Evolutionary conservation across 1,140 invertebrate species (phyloP), one percentile per base, ranked within the genome.

Genomic region (Calliopsis andreniformis): DNA sequence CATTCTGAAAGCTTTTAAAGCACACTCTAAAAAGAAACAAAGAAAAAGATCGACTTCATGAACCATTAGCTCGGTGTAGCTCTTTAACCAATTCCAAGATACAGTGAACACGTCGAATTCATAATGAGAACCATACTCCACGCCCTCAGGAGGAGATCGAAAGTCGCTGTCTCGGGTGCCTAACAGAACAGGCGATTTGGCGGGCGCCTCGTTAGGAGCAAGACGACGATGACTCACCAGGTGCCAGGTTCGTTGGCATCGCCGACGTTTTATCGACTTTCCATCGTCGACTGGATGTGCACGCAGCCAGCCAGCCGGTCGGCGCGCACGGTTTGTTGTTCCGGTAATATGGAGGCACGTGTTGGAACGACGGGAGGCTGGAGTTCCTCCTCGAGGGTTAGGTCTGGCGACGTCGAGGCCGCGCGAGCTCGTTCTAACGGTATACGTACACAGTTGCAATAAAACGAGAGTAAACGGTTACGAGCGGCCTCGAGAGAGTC

Each of bases 261-360:
- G 59, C 30, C 77, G 76, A 81, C 76, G 64, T 58, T 86, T 83
- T 84, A 83, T 87, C 82, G 82, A 85, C 82, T 84, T 85, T 85
- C 71, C 79, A 81, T 85, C 83, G 76, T 62, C 79, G 49, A 23
- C 25, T 59, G 47, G 45, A 61, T 61, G 55, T 61, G 53, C 67
- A 43, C 62, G 45, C 63, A 69, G 42, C 69, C 49, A 42, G 35
- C 35, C 35, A 39, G 35, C 35, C 35, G 10, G 35, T 10, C 35
- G 35, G 35, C 35, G 10, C 62, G 7, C 61, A 39, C 42, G 25
- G 35, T 79, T 75, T 81, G 64, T 75, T 68, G 35, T 69, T 28
- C 32, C 56, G 63, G 47, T 73, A 61, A 80, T 72, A 77, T 39
- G 8, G 58, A 28, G 20, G 30, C 23, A 23, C 16, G 28, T 53